These are phyloP conservation scores for Pocillopora meandrina DNA, from an alignment of 92 coral and sea anemone genomes.

Conservation along the genomic window DNA sequence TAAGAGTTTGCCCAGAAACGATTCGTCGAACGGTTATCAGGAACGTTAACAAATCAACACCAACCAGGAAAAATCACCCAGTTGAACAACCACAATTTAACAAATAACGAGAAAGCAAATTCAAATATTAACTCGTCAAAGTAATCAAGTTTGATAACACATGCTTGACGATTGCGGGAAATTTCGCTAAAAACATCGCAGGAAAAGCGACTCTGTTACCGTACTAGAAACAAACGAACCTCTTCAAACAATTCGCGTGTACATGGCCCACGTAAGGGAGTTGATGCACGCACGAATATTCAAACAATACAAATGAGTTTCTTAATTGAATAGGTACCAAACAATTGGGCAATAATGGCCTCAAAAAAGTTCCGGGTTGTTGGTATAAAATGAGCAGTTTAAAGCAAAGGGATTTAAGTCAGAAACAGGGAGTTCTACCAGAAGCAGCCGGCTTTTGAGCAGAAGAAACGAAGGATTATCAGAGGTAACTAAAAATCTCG, in stretches of 20 bases:
- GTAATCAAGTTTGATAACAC: neutral
- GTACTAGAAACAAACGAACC: neutral
- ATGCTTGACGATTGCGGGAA: neutral
- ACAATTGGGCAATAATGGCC: neutral
- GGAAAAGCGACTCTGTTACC: neutral
- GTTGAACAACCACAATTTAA: neutral
- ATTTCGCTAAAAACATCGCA: neutral
- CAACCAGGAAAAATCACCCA: slow-evolving; percentile 24
- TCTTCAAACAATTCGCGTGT: neutral
- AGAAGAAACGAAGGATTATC: no score
- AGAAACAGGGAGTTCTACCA: neutral
- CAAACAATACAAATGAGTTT: slow-evolving; percentile 6
- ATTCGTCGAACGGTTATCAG: neutral
- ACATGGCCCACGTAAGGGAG: neutral
- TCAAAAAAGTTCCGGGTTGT: slow-evolving; percentile 25
- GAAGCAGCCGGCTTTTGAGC: neutral
- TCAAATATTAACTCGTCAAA: neutral
- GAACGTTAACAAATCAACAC: slow-evolving; percentile 9
- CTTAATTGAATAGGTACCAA: neutral
- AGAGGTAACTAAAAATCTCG: no score
- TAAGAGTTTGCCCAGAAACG: neutral
- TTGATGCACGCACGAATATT: slow-evolving; percentile 2
- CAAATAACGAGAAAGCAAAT: neutral
- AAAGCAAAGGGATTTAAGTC: neutral
- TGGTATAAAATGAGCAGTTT: slow-evolving; percentile 1